Conservation (phyloP, 2,113 vertebrate species). For the Balaeniceps rex region DNA sequence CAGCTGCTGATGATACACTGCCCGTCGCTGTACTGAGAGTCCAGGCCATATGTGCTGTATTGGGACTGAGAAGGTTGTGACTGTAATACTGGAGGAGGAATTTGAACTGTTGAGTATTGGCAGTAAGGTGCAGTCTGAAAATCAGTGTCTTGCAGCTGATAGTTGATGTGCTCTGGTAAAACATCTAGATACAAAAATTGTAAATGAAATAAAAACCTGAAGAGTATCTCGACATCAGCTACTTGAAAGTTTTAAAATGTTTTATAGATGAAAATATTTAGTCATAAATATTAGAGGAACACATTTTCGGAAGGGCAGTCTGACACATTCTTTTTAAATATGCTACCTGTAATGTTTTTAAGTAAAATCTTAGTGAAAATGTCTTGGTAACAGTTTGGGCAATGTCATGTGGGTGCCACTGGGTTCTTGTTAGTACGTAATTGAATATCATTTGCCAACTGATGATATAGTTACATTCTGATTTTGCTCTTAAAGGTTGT, state of each 20-base stretch:
- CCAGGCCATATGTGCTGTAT: conserved; percentile 74
- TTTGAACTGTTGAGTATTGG: conserved; percentile 81
- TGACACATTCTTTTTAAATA: neutral
- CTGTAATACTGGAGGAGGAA: conserved; percentile 74
- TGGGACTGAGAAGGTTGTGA: conserved; percentile 74
- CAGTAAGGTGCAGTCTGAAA: conserved; percentile 81
- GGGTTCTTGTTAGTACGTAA: neutral
- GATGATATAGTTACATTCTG: neutral
- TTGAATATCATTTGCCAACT: neutral
- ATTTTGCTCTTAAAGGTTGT: neutral
- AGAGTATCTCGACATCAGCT: neutral
- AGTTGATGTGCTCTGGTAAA: conserved; percentile 84
- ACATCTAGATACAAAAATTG: conserved; percentile 72
- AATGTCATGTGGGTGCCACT: neutral
- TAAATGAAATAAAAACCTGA: neutral
- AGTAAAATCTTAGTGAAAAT: neutral
- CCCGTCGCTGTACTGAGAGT: conserved; percentile 65
- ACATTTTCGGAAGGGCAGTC: neutral
- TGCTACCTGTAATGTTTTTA: neutral
- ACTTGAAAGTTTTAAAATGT: neutral
- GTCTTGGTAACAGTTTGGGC: neutral
- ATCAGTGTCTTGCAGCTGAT: conserved; percentile 82
- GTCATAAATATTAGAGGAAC: neutral
- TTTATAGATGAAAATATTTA: neutral
- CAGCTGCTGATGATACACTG: conserved; percentile 60